These are phyloP conservation scores for Sebastes diaconus DNA, from an alignment of 2,797 vertebrate genomes.

Conservation along the genomic window DNA sequence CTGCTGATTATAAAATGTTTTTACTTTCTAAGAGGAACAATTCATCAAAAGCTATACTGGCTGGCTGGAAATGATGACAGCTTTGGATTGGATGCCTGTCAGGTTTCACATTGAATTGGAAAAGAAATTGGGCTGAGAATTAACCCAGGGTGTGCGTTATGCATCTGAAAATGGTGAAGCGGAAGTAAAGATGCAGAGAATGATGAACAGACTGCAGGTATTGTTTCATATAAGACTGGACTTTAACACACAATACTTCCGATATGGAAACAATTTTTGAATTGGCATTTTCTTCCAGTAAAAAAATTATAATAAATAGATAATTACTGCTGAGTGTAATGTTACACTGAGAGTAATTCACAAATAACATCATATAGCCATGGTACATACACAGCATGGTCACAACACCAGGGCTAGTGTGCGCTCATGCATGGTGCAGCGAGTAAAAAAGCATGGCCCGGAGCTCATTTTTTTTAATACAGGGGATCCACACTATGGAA, in stretches of 20 bases:
- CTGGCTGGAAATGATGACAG: constrained; percentile 3
- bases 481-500: too few species aligned
- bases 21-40: not conserved
- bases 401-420: too few species aligned
- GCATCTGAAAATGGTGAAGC: not conserved
- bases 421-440: too few species aligned
- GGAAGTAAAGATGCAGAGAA: not conserved
- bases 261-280: not conserved
- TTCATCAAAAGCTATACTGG: constrained; percentile 25
- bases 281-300: too few species aligned
- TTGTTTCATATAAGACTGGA: not conserved
- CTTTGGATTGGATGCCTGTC: constrained; percentile 15
- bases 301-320: accelerated
- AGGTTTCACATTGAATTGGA: not conserved
- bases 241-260: not conserved
- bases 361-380: too few species aligned
- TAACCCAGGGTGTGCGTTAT: not conserved
- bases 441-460: too few species aligned
- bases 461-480: too few species aligned
- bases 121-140: not conserved
- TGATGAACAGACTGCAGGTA: not conserved
- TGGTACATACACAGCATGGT: too few species aligned
- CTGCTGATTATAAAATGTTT: not conserved
- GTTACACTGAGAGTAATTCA: too few species aligned
- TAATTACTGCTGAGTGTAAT: too few species aligned